A percentile compares a stretch with the other conserved stretches of the same genome.
Conservation (phyloP, 2,113 vertebrate species). For the Eubucco bourcierii region DNA sequence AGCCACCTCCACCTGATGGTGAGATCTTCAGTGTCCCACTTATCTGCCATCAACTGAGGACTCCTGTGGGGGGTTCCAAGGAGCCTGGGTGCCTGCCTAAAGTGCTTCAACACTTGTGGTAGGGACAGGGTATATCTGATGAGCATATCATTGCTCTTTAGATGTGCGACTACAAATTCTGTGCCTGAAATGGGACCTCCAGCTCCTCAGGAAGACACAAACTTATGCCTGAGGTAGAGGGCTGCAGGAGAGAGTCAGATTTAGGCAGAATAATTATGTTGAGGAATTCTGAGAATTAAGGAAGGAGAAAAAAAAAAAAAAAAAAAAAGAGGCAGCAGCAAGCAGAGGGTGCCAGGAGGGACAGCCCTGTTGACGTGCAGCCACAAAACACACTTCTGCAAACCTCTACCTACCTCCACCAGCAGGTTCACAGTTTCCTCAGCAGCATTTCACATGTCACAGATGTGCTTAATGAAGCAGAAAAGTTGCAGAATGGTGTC, state of each 20-base stretch:
- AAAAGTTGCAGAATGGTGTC: neutral
- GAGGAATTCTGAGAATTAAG: neutral
- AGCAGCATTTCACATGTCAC: neutral
- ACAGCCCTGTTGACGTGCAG: neutral
- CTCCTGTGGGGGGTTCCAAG: neutral
- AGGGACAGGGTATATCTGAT: neutral
- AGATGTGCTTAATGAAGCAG: neutral
- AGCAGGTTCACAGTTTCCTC: neutral
- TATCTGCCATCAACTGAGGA: neutral
- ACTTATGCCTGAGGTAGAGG: neutral
- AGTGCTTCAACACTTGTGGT: rapidly evolving
- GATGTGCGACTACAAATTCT: neutral
- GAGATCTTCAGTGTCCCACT: neutral
- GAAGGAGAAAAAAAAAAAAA: too few species aligned
- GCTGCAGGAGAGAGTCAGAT: neutral
- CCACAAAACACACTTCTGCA: neutral
- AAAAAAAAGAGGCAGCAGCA: neutral
- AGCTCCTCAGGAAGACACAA: neutral
- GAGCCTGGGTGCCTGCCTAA: neutral
- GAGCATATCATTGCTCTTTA: neutral
- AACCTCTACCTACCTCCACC: neutral
- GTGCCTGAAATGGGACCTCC: neutral
- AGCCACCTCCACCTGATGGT: neutral
- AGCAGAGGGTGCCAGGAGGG: neutral
- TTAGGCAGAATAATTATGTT: neutral